These are phyloP conservation scores for Zophobas atratus DNA, from an alignment of 1,140 invertebrate genomes.

Conservation along the genomic window DNA sequence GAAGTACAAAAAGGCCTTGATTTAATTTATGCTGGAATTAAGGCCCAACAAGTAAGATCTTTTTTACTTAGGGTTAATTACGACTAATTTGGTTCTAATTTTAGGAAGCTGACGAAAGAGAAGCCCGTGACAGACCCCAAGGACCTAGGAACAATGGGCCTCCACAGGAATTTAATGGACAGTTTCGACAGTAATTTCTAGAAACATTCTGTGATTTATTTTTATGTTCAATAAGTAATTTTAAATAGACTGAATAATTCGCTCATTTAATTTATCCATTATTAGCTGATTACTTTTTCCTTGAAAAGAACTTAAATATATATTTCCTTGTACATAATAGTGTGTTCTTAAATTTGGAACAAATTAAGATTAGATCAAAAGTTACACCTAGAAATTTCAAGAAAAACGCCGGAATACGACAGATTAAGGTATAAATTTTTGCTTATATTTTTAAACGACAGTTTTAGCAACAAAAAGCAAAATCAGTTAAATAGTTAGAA, in stretches of 20 bases:
- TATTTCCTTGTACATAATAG: too few species aligned
- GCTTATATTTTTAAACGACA: too few species aligned
- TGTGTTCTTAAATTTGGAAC: too few species aligned
- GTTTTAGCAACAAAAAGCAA: too few species aligned
- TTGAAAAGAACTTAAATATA: too few species aligned
- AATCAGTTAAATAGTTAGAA: too few species aligned
- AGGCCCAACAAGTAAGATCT: slow-evolving; percentile 76
- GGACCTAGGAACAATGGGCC: slow-evolving; percentile 41
- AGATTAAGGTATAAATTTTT: too few species aligned
- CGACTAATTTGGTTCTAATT: slow-evolving; percentile 23
- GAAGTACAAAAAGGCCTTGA: slow-evolving; percentile 89
- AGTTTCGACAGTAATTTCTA: slow-evolving; percentile 54
- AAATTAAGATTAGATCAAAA: too few species aligned
- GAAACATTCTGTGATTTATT: slow-evolving; percentile 28
- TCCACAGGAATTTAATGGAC: slow-evolving; percentile 53
- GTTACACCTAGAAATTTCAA: too few species aligned
- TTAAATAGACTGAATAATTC: slow-evolving; percentile 42
- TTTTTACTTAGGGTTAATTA: slow-evolving; percentile 5
- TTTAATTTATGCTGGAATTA: slow-evolving; percentile 85
- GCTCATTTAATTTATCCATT: slow-evolving; percentile 10
- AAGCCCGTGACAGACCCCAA: slow-evolving; percentile 58
- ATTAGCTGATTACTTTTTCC: too few species aligned
- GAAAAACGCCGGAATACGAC: too few species aligned
- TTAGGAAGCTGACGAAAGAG: slow-evolving; percentile 59
- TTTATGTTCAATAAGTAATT: slow-evolving; percentile 8